Evolutionary conservation across 2,888 invertebrate species (phyloP).

Genomic region (Campoplex nolae): DNA sequence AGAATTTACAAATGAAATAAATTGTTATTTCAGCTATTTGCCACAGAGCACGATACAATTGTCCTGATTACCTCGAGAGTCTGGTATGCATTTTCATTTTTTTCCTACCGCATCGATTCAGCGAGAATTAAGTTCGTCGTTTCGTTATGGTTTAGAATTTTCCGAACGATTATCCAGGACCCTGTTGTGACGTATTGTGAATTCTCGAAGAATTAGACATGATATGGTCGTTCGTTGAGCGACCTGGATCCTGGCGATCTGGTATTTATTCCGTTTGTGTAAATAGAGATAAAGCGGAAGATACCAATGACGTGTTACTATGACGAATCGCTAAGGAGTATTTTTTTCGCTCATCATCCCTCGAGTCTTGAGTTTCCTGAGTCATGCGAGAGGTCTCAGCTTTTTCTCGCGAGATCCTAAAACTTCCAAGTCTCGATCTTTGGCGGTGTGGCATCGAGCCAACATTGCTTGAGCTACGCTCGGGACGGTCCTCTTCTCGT

Average conservation of each 20-base stretch:
- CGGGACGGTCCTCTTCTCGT: slow-evolving; percentile 42
- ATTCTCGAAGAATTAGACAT: background rate
- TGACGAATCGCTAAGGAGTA: slow-evolving; percentile 17
- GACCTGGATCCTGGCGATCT: background rate
- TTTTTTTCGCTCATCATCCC: slow-evolving; percentile 12
- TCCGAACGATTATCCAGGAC: background rate
- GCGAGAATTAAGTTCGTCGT: background rate
- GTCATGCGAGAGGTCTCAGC: slow-evolving; percentile 60
- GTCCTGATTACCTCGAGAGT: slow-evolving; percentile 1
- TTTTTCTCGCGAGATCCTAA: slow-evolving; percentile 65
- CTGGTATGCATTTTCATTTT: background rate
- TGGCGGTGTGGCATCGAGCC: slow-evolving; percentile 77
- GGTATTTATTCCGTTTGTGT: background rate
- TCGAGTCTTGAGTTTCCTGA: slow-evolving; percentile 48
- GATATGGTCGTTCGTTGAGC: background rate
- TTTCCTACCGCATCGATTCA: background rate
- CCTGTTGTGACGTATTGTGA: background rate
- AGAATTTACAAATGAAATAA: slow-evolving; percentile 10
- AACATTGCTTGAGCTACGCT: slow-evolving; percentile 74
- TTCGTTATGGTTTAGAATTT: background rate
- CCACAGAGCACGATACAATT: slow-evolving; percentile 28
- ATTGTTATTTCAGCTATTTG: slow-evolving; percentile 30
- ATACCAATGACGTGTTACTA: background rate
- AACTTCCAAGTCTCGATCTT: slow-evolving; percentile 65
- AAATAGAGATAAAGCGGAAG: background rate